Base-by-base conservation (phyloP, 2,888 invertebrate genomes). In the Drosophila macrospina region DNA sequence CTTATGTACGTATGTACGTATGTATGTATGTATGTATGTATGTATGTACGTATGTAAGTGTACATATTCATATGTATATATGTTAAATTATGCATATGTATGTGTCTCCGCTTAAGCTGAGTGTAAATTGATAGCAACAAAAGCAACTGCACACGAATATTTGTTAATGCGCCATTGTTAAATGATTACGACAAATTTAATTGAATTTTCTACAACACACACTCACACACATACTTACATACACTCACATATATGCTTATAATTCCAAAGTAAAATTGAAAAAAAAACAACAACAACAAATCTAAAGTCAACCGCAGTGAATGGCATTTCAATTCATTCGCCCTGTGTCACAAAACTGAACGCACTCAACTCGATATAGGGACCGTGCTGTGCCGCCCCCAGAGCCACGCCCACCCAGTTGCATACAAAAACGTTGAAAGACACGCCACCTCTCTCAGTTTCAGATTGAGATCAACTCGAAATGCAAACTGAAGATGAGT, bases 111-210 rank as follows among this genome's bases (percentile, higher is more conserved):
- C 34, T 54, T 41, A 47, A 63, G 50, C 63, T 30, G 51, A 60
- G 76, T 74, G 76, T 59, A 75, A 78, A 70, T 65, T 76, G 47
- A 74, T 56, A 74, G 61, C 64, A 50, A 61, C 55, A 56, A 48
- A 39, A 37, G 41, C 48, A 55, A 75, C 47, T 63, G 62, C 72
- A 67, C 62, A 62, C 56, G 61, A 73, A 69, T 68, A 71, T 77
- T 60, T 65, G 68, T 80, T 73, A 73, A 65, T 66, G 70, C 65
- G 55, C 86, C 78, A 78, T 83, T 83, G 82, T 83, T 76, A 78
- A 80, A 67, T 78, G 74, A 83, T 83, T 83, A 86, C 62, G 70
- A 76, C 64, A 76, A 71, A 67, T 80, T 83, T 69, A 86, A 83
- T 83, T 83, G 85, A 83, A 77, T 76, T 80, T 69, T 78, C 45